Base-by-base conservation (phyloP, 2,888 invertebrate species). In the Limnephilus marmoratus region DNA sequence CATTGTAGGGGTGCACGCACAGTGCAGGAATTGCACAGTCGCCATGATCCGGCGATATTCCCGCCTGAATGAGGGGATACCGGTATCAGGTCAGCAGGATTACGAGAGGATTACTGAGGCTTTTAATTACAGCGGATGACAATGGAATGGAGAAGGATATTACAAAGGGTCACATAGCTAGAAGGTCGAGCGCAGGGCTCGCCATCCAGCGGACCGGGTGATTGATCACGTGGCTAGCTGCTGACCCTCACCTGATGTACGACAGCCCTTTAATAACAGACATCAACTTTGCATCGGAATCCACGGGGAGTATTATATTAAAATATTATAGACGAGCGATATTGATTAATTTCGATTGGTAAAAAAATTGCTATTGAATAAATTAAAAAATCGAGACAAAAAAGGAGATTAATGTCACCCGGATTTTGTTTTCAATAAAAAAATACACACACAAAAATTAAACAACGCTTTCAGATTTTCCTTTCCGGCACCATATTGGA, bases 41-140 rank as follows among this genome's bases (percentile, higher is more conserved):
- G 31, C n/a, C 83, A 49, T n/a, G 91, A 91, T 82, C 91, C 88
- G 92, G 80, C 85, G 90, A 90, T 92, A 91, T 92, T 83, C 15
- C 83, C 83, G 83, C 31, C 83, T 2, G 15, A 29, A 53, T 34
- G 45, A 49, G 49, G 49, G 31, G 41, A 37, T 34, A 89, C 92
- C 92, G 24, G 91, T 34, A 89, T 92, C 92, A 41, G 91, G 93
- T 92, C 92, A 92, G 94, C 93, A 91, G 92, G 92, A 92, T 80
- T 53, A 53, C 41, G 45, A 90, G 45, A 90, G 93, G 93, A 93
- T 93, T 93, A 92, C 53, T 85, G 88, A 29, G 68, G 85, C 89
- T 93, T 93, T 93, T 93, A 92, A 93, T 92, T 93, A 92, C 92
- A 85, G 45, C 85, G 85, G 83, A 88, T 89, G 85, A 92, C 93